Evolutionary conservation across 2,797 vertebrate genomes (phyloP), one percentile per base, ranked within the genome.

Genomic region (Enteromius unitaeniatus): DNA sequence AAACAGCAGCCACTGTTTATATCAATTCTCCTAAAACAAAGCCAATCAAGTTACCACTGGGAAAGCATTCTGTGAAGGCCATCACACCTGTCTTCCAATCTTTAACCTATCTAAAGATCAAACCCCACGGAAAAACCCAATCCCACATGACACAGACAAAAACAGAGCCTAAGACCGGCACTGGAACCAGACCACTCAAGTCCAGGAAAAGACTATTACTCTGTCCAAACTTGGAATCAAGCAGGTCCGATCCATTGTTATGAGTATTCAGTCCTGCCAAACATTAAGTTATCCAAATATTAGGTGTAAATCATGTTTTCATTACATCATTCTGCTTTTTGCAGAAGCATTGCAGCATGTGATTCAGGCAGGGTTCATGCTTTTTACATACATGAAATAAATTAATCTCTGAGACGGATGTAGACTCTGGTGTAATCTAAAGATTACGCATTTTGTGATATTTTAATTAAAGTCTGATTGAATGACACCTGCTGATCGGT

Each of bases 41-140:
- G 21, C 21, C 55, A 62, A 31, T 31, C 37, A n/a, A 26, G 51
- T 28, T 45, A 47, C 55, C 55, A 49, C 40, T 45, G 23, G 10
- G 8, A 74, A 31, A 34, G n/a, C 26, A 34, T 73, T 42, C 8
- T 17, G n/a, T 73, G n/a, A 47, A 64, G 21, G 19, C 19, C 64
- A 51, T 69, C 14, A 53, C 34, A 80, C n/a, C 34, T n/a, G 21
- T 76, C 31, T 14, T 58, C 51, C n/a, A 69, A 80, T 21, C 65
- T 40, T 13, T 26, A 80, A 28, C 49, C 67, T 3, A 14, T 40
- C 0, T 49, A 45, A 13, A 15, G 26, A 67, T 19, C 40, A 79
- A 79, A 67, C 28, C 58, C 23, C 19, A 37, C 23, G 47, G 13
- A 47, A 67, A 53, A 68, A 15, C 62, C 7, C 2, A 79, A 17